Evolutionary conservation across 1,140 invertebrate species (phyloP).

Genomic region (Teleogryllus occipitalis): DNA sequence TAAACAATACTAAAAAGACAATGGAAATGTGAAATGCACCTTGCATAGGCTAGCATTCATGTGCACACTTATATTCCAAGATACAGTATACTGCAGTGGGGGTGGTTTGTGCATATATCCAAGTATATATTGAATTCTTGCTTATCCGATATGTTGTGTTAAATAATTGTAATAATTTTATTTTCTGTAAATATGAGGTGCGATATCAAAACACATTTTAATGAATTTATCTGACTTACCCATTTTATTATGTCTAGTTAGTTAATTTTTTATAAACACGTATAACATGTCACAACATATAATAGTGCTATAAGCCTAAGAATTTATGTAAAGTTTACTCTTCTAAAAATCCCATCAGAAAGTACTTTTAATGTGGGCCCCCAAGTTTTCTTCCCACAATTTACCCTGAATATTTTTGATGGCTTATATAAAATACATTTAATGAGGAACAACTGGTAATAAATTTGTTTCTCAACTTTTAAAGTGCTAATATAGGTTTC

Average conservation of each 20-base stretch:
- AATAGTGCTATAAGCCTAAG: not conserved
- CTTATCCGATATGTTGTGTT: not conserved
- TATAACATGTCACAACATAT: not conserved
- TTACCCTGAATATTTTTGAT: not conserved
- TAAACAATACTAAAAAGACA: too few species aligned
- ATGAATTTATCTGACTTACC: not conserved
- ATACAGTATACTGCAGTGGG: not conserved
- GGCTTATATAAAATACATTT: conserved; percentile 1
- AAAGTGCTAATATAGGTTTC: not conserved
- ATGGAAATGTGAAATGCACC: not conserved
- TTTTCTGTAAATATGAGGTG: conserved; percentile 1
- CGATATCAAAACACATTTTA: not conserved
- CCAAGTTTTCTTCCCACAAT: not conserved
- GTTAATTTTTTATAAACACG: not conserved
- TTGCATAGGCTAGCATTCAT: not conserved
- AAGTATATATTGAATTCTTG: not conserved
- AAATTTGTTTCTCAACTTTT: not conserved
- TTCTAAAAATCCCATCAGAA: not conserved
- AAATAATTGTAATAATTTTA: not conserved
- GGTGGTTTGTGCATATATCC: not conserved
- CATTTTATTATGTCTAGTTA: conserved; percentile 6
- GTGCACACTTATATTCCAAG: not conserved
- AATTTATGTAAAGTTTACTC: not conserved
- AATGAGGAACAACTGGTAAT: not conserved
- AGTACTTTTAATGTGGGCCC: not conserved